phyloP scores from a whole-genome alignment of 2,113 vertebrate genomes.

The Xyliphius kryptos region DNA sequence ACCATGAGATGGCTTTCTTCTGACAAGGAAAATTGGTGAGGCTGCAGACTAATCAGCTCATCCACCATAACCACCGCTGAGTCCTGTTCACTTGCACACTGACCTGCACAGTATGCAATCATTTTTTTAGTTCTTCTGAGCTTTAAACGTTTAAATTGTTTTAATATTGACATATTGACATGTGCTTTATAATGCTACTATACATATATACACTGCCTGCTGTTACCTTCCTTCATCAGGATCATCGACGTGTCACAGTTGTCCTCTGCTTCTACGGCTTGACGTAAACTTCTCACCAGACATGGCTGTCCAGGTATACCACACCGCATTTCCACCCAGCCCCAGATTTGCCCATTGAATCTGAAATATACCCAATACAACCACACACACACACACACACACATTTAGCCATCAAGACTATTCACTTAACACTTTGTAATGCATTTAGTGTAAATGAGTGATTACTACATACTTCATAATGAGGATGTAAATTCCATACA shows the following conservation, averaged over 20 bases:
- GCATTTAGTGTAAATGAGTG: no score
- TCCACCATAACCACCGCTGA: constrained; percentile 64
- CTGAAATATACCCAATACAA: constrained; percentile 45
- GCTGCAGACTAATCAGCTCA: constrained; percentile 57
- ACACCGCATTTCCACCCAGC: constrained; percentile 58
- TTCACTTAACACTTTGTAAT: no score
- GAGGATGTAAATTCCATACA: no score
- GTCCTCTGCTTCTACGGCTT: constrained; percentile 53
- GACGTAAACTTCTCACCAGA: constrained; percentile 48
- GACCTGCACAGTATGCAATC: constrained; percentile 28
- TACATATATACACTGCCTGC: not conserved
- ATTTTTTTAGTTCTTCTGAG: no score
- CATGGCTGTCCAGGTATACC: constrained; percentile 51
- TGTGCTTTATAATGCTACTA: not conserved
- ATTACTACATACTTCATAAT: no score
- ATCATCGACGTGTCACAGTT: constrained; percentile 63
- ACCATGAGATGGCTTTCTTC: constrained; percentile 69
- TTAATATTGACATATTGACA: no score
- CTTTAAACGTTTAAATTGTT: no score
- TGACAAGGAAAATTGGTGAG: constrained; percentile 66
- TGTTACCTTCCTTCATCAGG: constrained; percentile 64
- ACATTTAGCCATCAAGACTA: no score
- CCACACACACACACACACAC: constrained; percentile 11
- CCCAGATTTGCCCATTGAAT: constrained; percentile 63
- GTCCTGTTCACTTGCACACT: constrained; percentile 53